Conservation (phyloP, 2,888 invertebrate genomes). For the Operophtera brumata region DNA sequence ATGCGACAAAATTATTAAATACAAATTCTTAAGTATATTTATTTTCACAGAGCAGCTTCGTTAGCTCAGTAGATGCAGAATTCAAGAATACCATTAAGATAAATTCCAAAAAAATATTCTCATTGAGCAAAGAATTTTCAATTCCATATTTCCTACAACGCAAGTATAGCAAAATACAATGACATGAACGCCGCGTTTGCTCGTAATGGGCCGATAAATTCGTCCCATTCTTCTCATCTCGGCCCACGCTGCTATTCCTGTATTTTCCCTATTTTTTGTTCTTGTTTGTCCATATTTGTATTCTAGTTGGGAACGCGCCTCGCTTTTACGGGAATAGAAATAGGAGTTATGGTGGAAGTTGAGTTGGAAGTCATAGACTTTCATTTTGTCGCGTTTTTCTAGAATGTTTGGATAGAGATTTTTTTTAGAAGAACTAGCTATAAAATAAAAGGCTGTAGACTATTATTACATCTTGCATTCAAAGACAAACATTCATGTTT, state of each 20-base stretch:
- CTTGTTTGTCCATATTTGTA: constrained; percentile 43
- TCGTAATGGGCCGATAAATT: constrained; percentile 53
- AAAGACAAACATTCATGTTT: too few species aligned
- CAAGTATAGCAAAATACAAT: constrained; percentile 32
- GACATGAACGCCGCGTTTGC: constrained; percentile 39
- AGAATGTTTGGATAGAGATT: neutral
- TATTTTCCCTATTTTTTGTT: constrained; percentile 36
- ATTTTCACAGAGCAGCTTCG: too few species aligned
- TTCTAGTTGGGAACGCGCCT: constrained; percentile 31
- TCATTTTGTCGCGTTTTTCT: constrained; percentile 8
- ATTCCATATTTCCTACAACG: constrained; percentile 17
- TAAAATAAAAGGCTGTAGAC: neutral
- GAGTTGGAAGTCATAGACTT: constrained; percentile 24
- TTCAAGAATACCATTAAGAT: neutral
- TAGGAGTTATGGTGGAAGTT: constrained; percentile 22
- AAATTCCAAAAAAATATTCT: constrained; percentile 5
- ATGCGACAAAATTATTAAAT: too few species aligned
- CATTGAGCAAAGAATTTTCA: neutral
- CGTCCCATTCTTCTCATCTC: constrained; percentile 39
- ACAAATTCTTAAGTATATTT: too few species aligned
- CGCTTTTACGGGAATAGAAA: constrained; percentile 28
- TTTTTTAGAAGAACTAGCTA: neutral
- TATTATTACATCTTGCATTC: neutral
- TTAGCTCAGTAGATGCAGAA: too few species aligned
- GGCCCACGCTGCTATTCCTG: constrained; percentile 40